Evolutionary conservation across 2,113 vertebrate species (phyloP), one percentile per base, ranked within the genome.

Genomic region (Trematocara nigrifrons): DNA sequence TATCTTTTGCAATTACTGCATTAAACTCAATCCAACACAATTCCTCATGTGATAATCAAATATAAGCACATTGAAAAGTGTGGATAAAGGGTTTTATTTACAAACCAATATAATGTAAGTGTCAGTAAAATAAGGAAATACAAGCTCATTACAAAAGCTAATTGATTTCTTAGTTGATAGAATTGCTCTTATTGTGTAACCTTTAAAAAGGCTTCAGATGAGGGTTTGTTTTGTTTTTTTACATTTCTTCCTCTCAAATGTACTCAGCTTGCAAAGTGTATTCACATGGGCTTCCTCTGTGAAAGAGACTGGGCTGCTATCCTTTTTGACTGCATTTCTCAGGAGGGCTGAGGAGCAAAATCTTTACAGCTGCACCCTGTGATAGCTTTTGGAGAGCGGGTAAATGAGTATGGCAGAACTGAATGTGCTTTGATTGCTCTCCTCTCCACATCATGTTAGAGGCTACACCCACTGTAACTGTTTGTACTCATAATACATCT

Each of bases 311-410:
- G 91, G 92, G 86, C 89, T 92, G 88, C 86, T 80, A 31, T 79
- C 84, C 57, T 92, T 83, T 85, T 82, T 90, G 84, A 89, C 84
- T 84, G 85, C 53, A 26, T 59, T 83, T 86, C 87, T 90, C 89
- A 83, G 80, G 91, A 92, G 87, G 86, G 81, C 82, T 33, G 85
- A 86, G 89, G 90, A 86, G 91, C 89, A 86, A 90, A 92, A 91
- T 93, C 93, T 94, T 93, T 94, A 91, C 93, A 93, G 92, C 93
- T 93, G 93, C 91, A 85, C 83, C 84, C 82, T 54, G 82, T 92
- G 91, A 92, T 90, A 86, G 92, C 92, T 89, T 92, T 92, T 90
- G 79, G 87, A 91, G 89, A 82, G 87, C 38, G 26, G 81, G 71
- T 79, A 91, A 92, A 93, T 92, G 87, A 88, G 84, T 83, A 54